A percentile compares a stretch with the other conserved stretches of the same genome.
These are phyloP conservation scores for Alethe diademata DNA, from an alignment of 2,113 vertebrate genomes.

Conservation along the genomic window DNA sequence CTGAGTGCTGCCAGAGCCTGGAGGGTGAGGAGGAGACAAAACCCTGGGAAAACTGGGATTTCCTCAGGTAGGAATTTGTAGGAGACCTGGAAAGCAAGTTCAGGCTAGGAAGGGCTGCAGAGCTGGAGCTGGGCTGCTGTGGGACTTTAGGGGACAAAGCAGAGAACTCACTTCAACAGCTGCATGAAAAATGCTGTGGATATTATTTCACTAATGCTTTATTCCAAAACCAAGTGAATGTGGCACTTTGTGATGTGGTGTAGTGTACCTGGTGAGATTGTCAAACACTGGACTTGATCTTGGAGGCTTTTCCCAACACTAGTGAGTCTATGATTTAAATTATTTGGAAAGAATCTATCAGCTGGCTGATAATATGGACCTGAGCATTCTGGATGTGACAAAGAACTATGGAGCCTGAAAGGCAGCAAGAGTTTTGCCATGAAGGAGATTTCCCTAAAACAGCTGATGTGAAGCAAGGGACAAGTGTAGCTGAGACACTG, in stretches of 20 bases:
- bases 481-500: not conserved
- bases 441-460: not conserved
- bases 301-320: not conserved
- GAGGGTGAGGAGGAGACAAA: not conserved
- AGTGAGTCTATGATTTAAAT: rapidly evolving
- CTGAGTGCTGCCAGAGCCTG: not conserved
- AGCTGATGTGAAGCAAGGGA: rapidly evolving
- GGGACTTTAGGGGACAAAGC: rapidly evolving
- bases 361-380: not conserved
- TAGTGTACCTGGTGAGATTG: not conserved
- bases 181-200: not conserved
- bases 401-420: not conserved
- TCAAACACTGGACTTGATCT: not conserved
- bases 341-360: not conserved
- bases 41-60: not conserved
- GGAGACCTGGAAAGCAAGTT: not conserved
- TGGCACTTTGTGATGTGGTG: not conserved
- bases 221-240: rapidly evolving
- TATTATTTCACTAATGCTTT: not conserved
- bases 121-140: rapidly evolving
- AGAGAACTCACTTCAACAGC: not conserved
- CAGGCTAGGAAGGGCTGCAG: rapidly evolving
- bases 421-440: not conserved
- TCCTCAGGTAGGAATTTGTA: not conserved
- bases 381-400: not conserved